Evolutionary conservation across 2,888 invertebrate species (phyloP), one percentile per base, ranked within the genome.

Genomic region (Homarus gammarus): DNA sequence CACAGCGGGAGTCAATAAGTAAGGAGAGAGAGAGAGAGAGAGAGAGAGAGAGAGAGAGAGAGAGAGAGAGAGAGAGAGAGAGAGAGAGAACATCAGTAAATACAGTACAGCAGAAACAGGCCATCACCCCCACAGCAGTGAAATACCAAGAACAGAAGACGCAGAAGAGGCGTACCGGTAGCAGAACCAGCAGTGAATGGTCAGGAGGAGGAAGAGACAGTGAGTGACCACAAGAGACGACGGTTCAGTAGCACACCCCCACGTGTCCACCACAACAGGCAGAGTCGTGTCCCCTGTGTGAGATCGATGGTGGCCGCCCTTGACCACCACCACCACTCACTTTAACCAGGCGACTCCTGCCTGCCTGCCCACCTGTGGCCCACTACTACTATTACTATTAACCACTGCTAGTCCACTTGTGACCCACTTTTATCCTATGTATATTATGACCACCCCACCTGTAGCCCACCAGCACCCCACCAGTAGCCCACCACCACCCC

Each of bases 231-330:
- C n/a, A 49, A 27, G 51, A 49, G 27, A 31, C 44, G 33, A 49
- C 12, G 27, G 51, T 31, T n/a, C 31, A 51, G 78, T 15, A 49
- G 44, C 27, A 22, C 49, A 31, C n/a, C n/a, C n/a, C n/a, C n/a
- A n/a, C n/a, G n/a, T n/a, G n/a, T n/a, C n/a, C n/a, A n/a, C n/a
- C n/a, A n/a, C n/a, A n/a, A n/a, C n/a, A n/a, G n/a, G n/a, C n/a
- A n/a, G n/a, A n/a, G n/a, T n/a, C n/a, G n/a, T n/a, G n/a, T n/a
- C n/a, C n/a, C n/a, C n/a, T n/a, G n/a, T n/a, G 49, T 33, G 18
- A 38, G 84, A 73, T 84, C 84, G 84, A 84, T 84, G 84, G n/a
- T 73, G 73, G 33, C 36, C 73, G 84, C 27, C 84, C 72, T 73
- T 73, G 73, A 73, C 73, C 73, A 56, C 33, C n/a, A 56, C 27